A percentile compares a stretch with the other conserved stretches of the same genome.
These are phyloP conservation scores for Pipa parva DNA, from an alignment of 2,113 vertebrate species.

Conservation along the genomic window DNA sequence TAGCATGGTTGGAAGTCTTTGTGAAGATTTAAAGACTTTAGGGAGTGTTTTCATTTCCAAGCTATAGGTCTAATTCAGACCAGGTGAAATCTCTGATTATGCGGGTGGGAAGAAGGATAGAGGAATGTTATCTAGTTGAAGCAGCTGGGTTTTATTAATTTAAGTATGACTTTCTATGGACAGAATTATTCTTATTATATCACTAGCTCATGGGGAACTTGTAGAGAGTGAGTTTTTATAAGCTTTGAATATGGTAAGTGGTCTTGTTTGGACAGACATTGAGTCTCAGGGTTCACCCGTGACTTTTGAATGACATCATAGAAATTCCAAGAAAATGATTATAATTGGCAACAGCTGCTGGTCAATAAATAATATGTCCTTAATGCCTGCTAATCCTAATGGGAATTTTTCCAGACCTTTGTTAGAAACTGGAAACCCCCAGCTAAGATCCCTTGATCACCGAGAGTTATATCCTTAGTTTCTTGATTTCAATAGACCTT, in stretches of 20 bases:
- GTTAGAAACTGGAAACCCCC: too few relatives aligned
- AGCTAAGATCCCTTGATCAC: too few relatives aligned
- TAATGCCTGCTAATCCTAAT: not conserved
- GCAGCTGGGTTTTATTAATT: constrained; percentile 12
- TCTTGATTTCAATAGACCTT: too few relatives aligned
- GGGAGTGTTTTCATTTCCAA: not conserved
- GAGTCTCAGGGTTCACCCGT: not conserved
- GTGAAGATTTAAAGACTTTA: not conserved
- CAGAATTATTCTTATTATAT: not conserved
- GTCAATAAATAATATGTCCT: not conserved
- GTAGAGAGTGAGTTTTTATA: not conserved
- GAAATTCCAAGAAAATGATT: not conserved
- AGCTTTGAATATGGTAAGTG: not conserved
- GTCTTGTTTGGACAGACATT: not conserved
- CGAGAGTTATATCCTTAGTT: too few relatives aligned
- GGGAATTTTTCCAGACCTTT: not conserved
- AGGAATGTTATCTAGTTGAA: constrained; percentile 1
- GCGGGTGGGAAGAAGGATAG: not conserved
- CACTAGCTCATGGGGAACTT: not conserved
- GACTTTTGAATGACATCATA: constrained; percentile 2
- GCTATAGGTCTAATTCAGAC: constrained; percentile 13
- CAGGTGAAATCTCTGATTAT: constrained; percentile 10
- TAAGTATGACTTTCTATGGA: not conserved
- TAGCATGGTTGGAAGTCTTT: not conserved
- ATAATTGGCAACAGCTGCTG: constrained; percentile 9